Evolutionary conservation across 2,113 vertebrate species (phyloP).

Genomic region (Epinephelus lanceolatus): DNA sequence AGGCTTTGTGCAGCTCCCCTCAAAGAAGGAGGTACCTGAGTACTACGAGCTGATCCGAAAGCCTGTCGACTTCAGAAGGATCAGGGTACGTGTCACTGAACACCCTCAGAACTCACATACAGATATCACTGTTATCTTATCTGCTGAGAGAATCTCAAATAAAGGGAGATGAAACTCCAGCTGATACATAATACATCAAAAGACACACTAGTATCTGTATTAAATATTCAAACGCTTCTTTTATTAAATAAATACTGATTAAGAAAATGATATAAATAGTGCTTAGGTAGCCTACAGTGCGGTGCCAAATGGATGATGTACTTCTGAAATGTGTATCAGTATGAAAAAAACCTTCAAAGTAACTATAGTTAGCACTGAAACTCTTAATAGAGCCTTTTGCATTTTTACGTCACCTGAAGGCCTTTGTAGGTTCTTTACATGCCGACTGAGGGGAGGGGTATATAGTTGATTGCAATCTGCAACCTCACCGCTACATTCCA

Average conservation of each 20-base stretch:
- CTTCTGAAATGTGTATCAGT: neutral
- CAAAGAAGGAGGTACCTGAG: constrained; percentile 96
- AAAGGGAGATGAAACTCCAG: neutral
- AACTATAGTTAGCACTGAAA: neutral
- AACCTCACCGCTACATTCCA: too few species aligned
- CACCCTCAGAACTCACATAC: neutral
- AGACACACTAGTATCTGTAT: neutral
- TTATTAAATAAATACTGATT: neutral
- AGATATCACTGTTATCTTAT: neutral
- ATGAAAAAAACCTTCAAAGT: neutral
- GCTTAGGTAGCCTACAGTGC: neutral
- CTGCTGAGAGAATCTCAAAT: constrained; percentile 9
- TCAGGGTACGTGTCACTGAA: constrained; percentile 88
- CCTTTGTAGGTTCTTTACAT: too few species aligned
- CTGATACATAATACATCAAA: neutral
- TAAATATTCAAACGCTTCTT: neutral
- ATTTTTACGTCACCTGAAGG: too few species aligned
- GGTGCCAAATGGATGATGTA: neutral
- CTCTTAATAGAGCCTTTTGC: too few species aligned
- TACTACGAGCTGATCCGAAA: constrained; percentile 99
- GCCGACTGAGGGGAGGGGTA: too few species aligned
- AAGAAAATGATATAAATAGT: neutral
- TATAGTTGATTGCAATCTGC: too few species aligned
- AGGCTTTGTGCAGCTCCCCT: constrained; percentile 98
- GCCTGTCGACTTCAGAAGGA: constrained; percentile 98